Conservation (phyloP, 2,888 invertebrate species). For the Euplagia quadripunctaria region DNA sequence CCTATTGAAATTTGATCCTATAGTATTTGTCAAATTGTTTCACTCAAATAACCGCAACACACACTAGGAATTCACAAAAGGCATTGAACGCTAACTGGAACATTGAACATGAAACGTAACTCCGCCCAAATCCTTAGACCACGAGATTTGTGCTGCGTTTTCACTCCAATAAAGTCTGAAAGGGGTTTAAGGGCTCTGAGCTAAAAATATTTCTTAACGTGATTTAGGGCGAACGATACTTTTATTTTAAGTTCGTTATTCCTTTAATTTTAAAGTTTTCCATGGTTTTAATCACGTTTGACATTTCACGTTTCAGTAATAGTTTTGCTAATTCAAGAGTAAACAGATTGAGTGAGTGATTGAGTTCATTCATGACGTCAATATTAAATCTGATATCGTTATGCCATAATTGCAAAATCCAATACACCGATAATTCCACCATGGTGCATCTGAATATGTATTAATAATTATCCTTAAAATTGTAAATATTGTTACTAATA, state of each 20-base stretch:
- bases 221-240: slow-evolving; percentile 11
- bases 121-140: slow-evolving; percentile 18
- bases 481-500: no score
- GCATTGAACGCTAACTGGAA: slow-evolving; percentile 20
- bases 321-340: no score
- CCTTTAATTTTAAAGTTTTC: slow-evolving; percentile 2
- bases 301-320: no score
- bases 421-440: no score
- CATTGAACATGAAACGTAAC: slow-evolving; percentile 22
- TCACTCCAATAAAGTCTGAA: slow-evolving; percentile 28
- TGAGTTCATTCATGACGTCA: no score
- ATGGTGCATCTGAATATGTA: no score
- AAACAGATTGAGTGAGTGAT: no score
- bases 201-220: slow-evolving; percentile 18
- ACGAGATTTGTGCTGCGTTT: slow-evolving; percentile 31
- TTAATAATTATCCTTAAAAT: no score
- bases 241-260: not conserved
- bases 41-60: not conserved
- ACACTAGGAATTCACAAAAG: not conserved
- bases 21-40: not conserved
- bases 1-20: not conserved
- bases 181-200: slow-evolving; percentile 18
- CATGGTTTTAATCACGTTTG: slow-evolving; percentile 8
- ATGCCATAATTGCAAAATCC: no score
- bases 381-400: no score